Evolutionary conservation across 2,113 vertebrate genomes (phyloP).

Genomic region (Otus sunia): DNA sequence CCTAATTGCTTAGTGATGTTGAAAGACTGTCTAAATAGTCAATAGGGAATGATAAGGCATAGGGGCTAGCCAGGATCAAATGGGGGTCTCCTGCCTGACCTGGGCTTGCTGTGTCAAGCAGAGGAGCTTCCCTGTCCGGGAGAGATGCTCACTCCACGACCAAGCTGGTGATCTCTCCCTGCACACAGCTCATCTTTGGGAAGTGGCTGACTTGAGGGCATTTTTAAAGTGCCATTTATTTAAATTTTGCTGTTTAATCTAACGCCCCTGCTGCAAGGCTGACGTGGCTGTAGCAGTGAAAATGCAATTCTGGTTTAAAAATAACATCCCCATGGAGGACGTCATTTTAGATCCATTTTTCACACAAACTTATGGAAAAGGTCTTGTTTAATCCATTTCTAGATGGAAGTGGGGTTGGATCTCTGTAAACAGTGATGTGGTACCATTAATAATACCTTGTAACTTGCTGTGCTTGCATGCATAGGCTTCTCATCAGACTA

Average conservation of each 20-base stretch:
- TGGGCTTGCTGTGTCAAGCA: neutral
- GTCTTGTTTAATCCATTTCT: neutral
- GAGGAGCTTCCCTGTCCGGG: neutral
- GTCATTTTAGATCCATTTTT: neutral
- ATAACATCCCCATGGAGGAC: neutral
- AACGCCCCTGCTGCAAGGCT: neutral
- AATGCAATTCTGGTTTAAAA: neutral
- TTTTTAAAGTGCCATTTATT: constrained; percentile 4
- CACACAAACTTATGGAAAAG: neutral
- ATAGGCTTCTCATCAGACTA: neutral
- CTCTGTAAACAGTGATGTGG: neutral
- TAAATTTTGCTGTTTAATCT: neutral
- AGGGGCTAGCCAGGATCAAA: neutral
- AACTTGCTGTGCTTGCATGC: neutral
- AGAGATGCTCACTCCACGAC: neutral
- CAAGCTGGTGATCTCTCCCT: neutral
- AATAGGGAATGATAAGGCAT: neutral
- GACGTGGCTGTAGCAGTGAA: neutral
- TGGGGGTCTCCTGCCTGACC: neutral
- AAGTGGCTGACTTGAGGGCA: neutral
- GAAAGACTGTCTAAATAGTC: neutral
- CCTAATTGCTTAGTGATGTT: neutral
- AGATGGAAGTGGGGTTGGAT: neutral
- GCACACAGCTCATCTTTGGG: neutral
- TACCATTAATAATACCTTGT: neutral